Conservation (phyloP, 2,113 vertebrate genomes). For the Tiliqua scincoides region DNA sequence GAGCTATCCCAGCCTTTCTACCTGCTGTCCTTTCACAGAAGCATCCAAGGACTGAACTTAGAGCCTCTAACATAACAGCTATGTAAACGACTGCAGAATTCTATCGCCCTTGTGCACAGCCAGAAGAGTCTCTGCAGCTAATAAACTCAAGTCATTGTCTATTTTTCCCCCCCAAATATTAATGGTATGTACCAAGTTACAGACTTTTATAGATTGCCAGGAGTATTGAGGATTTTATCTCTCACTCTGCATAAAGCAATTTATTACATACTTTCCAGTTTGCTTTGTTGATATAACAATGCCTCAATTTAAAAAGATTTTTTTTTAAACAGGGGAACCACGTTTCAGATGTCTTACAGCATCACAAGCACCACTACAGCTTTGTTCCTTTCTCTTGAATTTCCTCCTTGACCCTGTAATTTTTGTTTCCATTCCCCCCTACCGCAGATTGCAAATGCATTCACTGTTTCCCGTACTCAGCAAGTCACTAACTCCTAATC, state of each 20-base stretch:
- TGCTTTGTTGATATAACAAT: constrained; percentile 11
- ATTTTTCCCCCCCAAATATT: background rate
- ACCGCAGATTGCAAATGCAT: background rate
- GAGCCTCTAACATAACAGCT: background rate
- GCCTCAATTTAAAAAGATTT: constrained; percentile 17
- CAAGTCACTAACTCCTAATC: constrained; percentile 21
- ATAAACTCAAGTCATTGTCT: constrained; percentile 12
- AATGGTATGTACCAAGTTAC: background rate
- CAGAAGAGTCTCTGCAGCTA: background rate
- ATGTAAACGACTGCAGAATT: background rate
- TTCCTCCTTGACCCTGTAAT: constrained; percentile 21
- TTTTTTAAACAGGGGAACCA: background rate
- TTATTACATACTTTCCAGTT: constrained; percentile 13
- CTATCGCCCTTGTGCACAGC: background rate
- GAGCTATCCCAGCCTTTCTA: background rate
- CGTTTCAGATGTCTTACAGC: constrained; percentile 41
- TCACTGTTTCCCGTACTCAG: background rate
- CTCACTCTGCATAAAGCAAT: constrained; percentile 12
- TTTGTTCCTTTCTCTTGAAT: constrained; percentile 19
- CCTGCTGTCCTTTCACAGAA: background rate
- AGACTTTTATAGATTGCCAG: background rate
- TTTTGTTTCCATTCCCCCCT: constrained; percentile 9
- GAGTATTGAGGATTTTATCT: constrained; percentile 14
- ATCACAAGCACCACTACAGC: constrained; percentile 18
- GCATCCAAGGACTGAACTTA: background rate